Evolutionary conservation across 2,888 invertebrate species (phyloP).

Genomic region (Drosophila tanythrix): DNA sequence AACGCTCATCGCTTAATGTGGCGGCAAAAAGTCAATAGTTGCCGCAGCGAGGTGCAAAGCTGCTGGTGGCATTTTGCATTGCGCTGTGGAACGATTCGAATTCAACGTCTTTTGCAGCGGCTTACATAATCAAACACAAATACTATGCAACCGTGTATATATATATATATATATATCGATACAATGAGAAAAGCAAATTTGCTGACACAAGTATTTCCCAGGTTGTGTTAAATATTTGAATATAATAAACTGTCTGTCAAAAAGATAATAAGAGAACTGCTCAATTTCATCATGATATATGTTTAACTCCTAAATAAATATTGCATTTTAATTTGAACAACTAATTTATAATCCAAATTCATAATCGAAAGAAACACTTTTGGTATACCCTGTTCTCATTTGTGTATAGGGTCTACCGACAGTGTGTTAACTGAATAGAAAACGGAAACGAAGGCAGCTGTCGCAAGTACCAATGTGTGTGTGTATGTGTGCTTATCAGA

Average conservation of each 20-base stretch:
- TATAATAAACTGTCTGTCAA: neutral
- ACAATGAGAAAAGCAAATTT: conserved; percentile 8
- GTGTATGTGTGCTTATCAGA: neutral
- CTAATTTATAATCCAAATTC: neutral
- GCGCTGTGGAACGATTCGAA: conserved; percentile 3
- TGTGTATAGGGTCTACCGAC: neutral
- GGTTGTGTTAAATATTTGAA: neutral
- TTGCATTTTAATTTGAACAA: neutral
- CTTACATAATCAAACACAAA: conserved; percentile 9
- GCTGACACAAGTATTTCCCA: conserved; percentile 2
- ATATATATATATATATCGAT: neutral
- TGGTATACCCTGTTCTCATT: neutral
- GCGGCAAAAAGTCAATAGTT: conserved; percentile 77
- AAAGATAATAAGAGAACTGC: no score
- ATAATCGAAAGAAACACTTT: neutral
- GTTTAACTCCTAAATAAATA: neutral
- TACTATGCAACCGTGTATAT: neutral
- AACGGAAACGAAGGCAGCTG: neutral
- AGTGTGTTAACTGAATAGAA: neutral
- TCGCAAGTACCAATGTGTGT: neutral
- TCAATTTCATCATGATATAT: neutral
- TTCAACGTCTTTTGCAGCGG: conserved; percentile 5
- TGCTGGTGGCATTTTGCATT: conserved; percentile 13
- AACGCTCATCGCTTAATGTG: conserved; percentile 60
- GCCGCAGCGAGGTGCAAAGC: conserved; percentile 55